A percentile compares a stretch with the other conserved stretches of the same genome.
Evolutionary conservation across 2,888 invertebrate genomes (phyloP).

Genomic region (Heliconius aoede): DNA sequence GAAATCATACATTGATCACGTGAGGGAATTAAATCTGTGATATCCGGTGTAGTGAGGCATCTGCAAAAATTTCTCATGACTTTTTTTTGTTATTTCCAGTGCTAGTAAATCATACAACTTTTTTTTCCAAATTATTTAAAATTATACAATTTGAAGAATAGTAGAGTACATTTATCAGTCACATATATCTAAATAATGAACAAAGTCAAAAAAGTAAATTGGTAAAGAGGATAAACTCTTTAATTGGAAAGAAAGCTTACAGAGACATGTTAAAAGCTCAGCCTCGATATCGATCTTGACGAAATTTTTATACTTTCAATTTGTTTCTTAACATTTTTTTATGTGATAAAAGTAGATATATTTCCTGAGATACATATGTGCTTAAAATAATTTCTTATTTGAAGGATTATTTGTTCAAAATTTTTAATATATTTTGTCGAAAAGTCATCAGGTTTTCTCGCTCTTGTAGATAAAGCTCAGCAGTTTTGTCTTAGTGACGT

Average conservation of each 20-base stretch:
- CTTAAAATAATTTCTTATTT: too few relatives aligned
- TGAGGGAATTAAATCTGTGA: not conserved
- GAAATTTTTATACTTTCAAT: slow-evolving; percentile 11
- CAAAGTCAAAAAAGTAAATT: not conserved
- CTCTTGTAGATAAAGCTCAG: not conserved
- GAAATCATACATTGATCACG: slow-evolving; percentile 3
- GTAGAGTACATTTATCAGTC: not conserved
- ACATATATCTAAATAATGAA: slow-evolving; percentile 14
- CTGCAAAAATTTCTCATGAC: not conserved
- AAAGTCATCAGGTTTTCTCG: not conserved
- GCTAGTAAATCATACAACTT: too few relatives aligned
- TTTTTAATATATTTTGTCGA: too few relatives aligned
- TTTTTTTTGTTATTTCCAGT: not conserved
- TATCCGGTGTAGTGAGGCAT: not conserved
- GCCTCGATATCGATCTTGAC: slow-evolving; percentile 27
- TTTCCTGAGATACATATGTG: not conserved
- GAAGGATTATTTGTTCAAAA: too few relatives aligned
- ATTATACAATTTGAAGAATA: not conserved
- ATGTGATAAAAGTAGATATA: not conserved
- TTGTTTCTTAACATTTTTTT: not conserved
- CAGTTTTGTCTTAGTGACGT: not conserved
- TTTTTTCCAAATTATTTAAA: not conserved
- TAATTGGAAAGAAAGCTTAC: slow-evolving; percentile 24
- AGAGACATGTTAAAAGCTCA: slow-evolving; percentile 3
- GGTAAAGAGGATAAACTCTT: not conserved